Percentiles rank a stretch among this genome's conserved stretches.
Conservation (phyloP, 92 coral and sea anemone genomes). For the Bergia puertoricense region DNA sequence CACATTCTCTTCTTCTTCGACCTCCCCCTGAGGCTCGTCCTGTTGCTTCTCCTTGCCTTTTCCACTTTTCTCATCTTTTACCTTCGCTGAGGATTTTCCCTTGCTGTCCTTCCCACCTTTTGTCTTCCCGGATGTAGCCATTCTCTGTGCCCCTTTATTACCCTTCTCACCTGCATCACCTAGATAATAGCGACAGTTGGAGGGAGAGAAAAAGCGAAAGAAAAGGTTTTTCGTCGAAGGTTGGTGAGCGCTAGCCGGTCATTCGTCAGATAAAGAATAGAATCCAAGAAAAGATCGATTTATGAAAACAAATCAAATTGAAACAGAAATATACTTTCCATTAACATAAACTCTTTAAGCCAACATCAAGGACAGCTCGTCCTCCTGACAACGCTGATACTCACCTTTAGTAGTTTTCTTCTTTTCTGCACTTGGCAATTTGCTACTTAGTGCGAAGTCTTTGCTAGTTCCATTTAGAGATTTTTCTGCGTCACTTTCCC, state of each 20-base stretch:
- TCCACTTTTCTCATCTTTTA: slow-evolving; percentile 66
- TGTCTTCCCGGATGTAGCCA: slow-evolving; percentile 63
- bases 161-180: slow-evolving; percentile 70
- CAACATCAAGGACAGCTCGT: no score
- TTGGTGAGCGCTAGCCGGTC: no score
- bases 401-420: slow-evolving; percentile 77
- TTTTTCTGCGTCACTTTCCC: slow-evolving; percentile 40
- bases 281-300: no score
- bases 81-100: slow-evolving; percentile 66
- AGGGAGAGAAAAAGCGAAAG: no score
- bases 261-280: no score
- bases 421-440: slow-evolving; percentile 68
- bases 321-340: no score
- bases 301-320: no score
- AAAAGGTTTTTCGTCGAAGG: no score
- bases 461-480: slow-evolving; percentile 42
- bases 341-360: no score
- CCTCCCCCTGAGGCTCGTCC: slow-evolving; percentile 63
- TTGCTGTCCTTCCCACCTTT: slow-evolving; percentile 64
- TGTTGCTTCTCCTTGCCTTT: slow-evolving; percentile 80
- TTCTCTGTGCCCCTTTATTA: slow-evolving; percentile 65
- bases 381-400: background rate
- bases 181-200: background rate
- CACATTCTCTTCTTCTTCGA: slow-evolving; percentile 66
- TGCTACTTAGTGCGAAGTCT: slow-evolving; percentile 36